These are phyloP conservation scores for Daktulosphaira vitifoliae DNA, from an alignment of 1,140 invertebrate species.

Conservation along the genomic window DNA sequence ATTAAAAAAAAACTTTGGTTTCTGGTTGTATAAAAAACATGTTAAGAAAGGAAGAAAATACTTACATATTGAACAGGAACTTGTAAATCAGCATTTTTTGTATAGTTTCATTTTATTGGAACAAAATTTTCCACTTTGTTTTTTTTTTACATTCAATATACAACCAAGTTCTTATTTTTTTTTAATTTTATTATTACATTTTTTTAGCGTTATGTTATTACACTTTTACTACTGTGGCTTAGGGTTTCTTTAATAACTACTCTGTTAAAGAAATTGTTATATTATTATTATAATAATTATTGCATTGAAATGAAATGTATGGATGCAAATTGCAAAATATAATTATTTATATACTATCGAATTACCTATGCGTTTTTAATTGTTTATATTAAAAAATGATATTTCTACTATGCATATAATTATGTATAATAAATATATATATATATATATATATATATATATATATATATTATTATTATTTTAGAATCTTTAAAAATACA, in stretches of 20 bases:
- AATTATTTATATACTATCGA: conserved; percentile 31
- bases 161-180: conserved; percentile 17
- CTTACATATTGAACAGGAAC: conserved; percentile 1
- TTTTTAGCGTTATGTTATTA: conserved; percentile 26
- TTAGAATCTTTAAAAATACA: conserved; percentile 10
- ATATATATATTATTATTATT: conserved; percentile 24
- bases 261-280: conserved; percentile 32
- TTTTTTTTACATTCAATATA: conserved; percentile 26
- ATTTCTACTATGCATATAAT: no score
- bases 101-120: conserved; percentile 22
- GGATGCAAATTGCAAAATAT: conserved; percentile 31
- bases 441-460: no score
- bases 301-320: conserved; percentile 14
- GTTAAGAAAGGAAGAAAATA: background rate
- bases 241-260: conserved; percentile 31
- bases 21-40: background rate
- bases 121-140: conserved; percentile 22
- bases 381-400: background rate
- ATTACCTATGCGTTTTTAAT: conserved; percentile 25
- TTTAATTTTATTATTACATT: conserved; percentile 5
- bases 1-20: background rate
- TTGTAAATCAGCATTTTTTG: conserved; percentile 18
- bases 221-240: conserved; percentile 28
- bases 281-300: conserved; percentile 20
- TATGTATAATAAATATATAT: no score